Base-by-base conservation (phyloP, 2,888 invertebrate genomes). In the Onthophagus sagittarius region DNA sequence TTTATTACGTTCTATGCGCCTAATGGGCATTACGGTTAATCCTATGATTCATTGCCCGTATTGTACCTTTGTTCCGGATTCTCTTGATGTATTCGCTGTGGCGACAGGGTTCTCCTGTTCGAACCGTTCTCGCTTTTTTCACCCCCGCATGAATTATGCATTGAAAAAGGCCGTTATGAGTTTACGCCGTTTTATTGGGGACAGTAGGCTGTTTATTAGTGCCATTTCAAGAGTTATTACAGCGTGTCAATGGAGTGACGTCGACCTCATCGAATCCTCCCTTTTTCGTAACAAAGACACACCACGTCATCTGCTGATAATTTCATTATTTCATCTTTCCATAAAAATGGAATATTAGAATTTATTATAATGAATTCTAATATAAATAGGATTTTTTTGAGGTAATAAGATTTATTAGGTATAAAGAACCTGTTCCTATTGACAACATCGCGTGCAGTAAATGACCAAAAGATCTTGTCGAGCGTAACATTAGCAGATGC, bases 1-100 rank as follows among this genome's bases (percentile, higher is more conserved):
- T 71, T 64, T 71, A 71, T 63, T 63, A 62, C 32, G 63, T 63
- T 7, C 63, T 15, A 33, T 14, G 64, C 13, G 32, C 63, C 64
- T 71, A 71, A 71, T 71, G 71, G 64, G 33, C 33, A 72, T 72
- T 63, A 69, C 53, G 62, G 69, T 62, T 72, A 72, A 69, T 69
- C 72, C 62, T 23, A 23, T 62, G 72, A 72, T 69, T 69, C 53
- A 72, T 69, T 23, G 67, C 32, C n/a, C 67, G 67, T 67, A 67
- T 67, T 67, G 67, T 67, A 67, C 67, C 67, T 67, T 64, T 67
- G 67, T 67, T 67, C 67, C 7, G 31, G 67, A 64, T 67, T 31
- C 31, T 31, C 67, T 67, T 67, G 67, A 67, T 67, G 67, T 67
- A 67, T 67, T 67, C 67, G 32, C 32, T 5, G 9, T 13, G 23